Percentiles rank a stretch among this genome's conserved stretches.
Evolutionary conservation across 2,888 invertebrate species (phyloP).

Genomic region (Eilema caniola): DNA sequence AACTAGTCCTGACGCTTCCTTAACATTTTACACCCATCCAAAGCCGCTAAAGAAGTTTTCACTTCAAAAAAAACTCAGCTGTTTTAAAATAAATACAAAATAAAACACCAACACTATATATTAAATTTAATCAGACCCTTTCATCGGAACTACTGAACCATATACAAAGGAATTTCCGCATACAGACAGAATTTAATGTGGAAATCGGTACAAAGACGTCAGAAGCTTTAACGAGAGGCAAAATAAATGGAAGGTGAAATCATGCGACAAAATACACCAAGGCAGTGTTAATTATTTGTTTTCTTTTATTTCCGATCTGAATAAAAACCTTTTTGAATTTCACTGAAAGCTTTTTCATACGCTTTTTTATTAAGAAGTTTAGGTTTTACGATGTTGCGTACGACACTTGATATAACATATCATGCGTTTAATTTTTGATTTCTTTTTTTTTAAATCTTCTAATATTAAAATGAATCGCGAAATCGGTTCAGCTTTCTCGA

Average conservation of each 20-base stretch:
- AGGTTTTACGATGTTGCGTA: too few species aligned
- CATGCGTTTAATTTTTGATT: too few species aligned
- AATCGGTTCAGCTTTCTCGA: too few species aligned
- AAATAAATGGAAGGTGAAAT: conserved; percentile 33
- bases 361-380: too few species aligned
- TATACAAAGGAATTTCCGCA: conserved; percentile 44
- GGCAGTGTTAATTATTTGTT: conserved; percentile 14
- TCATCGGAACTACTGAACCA: conserved; percentile 33
- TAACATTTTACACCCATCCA: too few species aligned
- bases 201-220: conserved; percentile 42
- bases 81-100: neutral
- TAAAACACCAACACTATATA: neutral
- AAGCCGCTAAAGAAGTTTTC: too few species aligned
- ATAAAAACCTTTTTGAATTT: neutral
- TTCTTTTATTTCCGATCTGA: conserved; percentile 4
- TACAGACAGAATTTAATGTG: conserved; percentile 27
- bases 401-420: too few species aligned
- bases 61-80: too few species aligned
- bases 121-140: conserved; percentile 39
- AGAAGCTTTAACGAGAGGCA: conserved; percentile 36
- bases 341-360: neutral
- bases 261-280: conserved; percentile 22
- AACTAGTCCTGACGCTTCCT: too few species aligned
- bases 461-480: too few species aligned
- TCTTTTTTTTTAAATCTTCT: too few species aligned